These are phyloP conservation scores for Orthosia gracilis DNA, from an alignment of 2,888 invertebrate species.

Conservation along the genomic window DNA sequence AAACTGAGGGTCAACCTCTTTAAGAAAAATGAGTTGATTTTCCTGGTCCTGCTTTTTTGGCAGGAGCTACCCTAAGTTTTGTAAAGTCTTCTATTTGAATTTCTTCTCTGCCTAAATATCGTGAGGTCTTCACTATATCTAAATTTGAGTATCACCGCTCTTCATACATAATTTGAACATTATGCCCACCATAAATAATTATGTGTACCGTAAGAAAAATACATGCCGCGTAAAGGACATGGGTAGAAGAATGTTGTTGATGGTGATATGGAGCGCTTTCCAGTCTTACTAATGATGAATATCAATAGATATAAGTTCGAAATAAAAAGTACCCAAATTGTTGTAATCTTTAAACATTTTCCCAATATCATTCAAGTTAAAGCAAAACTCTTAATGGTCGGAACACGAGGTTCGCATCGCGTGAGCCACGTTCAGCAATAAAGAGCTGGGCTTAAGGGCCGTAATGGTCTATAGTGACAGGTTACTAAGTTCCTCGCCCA, in stretches of 20 bases:
- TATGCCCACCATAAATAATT: conserved; percentile 38
- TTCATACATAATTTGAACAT: conserved; percentile 44
- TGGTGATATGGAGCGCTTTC: not conserved
- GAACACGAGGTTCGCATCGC: conserved; percentile 37
- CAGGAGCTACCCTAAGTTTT: not conserved
- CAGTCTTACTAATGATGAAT: not conserved
- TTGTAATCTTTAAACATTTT: conserved; percentile 6
- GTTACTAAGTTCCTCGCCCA: conserved; percentile 55
- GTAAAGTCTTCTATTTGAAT: not conserved
- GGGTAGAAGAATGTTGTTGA: not conserved
- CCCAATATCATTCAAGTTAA: not conserved
- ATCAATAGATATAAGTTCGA: not conserved
- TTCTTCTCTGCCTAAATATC: not conserved
- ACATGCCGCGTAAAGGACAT: too few relatives aligned
- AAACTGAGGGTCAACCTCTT: too few relatives aligned
- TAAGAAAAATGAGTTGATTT: not conserved
- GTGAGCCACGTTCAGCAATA: conserved; percentile 43
- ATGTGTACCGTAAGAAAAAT: not conserved
- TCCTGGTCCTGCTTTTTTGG: not conserved
- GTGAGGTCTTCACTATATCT: conserved; percentile 6
- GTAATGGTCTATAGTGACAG: conserved; percentile 48
- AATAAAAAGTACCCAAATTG: not conserved
- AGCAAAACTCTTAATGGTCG: conserved; percentile 28
- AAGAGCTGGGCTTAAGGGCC: conserved; percentile 39
- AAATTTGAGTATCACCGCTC: conserved; percentile 19